Evolutionary conservation across 2,113 vertebrate species (phyloP).

Genomic region (Glaucidium brasilianum): DNA sequence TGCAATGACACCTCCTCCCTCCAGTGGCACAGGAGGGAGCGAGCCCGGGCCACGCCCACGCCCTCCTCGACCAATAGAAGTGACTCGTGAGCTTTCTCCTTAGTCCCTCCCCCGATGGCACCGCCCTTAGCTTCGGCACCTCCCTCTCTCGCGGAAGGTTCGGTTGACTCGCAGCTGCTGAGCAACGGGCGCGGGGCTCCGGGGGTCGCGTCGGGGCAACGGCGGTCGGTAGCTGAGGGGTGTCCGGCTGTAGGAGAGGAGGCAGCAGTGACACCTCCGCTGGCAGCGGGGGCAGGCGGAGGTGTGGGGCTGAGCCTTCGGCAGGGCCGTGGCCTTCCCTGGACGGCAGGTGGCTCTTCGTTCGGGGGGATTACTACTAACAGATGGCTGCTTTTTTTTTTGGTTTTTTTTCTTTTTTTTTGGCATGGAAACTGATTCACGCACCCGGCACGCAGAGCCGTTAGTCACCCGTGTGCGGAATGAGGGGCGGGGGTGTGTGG

Average conservation of each 20-base stretch:
- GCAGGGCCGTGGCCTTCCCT: not conserved
- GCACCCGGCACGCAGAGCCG: not conserved
- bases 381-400: not conserved
- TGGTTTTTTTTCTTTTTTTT: not conserved
- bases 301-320: no score
- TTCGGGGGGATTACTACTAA: not conserved
- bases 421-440: not conserved
- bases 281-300: not conserved
- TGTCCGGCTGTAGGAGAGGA: not conserved
- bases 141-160: slow-evolving; percentile 2
- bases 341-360: not conserved
- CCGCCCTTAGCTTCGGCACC: not conserved
- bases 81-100: rapidly evolving
- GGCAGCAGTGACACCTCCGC: not conserved
- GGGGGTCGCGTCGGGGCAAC: not conserved
- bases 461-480: not conserved
- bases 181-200: not conserved
- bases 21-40: not conserved
- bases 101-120: not conserved
- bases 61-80: rapidly evolving
- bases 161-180: slow-evolving; percentile 45
- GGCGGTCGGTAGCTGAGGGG: not conserved
- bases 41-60: rapidly evolving
- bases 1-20: not conserved
- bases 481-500: not conserved